Evolutionary conservation across 2,797 vertebrate species (phyloP).

Genomic region (Crocodylus rhombifer): DNA sequence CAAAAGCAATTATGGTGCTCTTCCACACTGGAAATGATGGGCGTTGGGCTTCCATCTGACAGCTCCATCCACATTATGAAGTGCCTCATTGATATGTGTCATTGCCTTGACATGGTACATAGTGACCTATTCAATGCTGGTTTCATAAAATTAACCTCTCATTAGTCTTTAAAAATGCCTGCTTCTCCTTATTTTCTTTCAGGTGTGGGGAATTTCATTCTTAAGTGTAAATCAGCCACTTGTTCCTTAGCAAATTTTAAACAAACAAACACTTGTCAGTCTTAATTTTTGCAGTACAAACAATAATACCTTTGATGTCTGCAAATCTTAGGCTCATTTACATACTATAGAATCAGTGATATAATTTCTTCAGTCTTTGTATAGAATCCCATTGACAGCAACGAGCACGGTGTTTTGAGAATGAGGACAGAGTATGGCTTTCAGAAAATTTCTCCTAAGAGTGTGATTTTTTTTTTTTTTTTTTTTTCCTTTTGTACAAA

Average conservation of each 20-base stretch:
- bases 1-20: not conserved
- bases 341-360: not conserved
- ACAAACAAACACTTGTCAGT: slow-evolving; percentile 25
- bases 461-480: accelerated
- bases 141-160: not conserved
- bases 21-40: not conserved
- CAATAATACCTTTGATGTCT: slow-evolving; percentile 5
- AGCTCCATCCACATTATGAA: accelerated
- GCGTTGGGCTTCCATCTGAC: not conserved
- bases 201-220: not conserved
- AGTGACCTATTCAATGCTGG: not conserved
- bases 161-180: slow-evolving; percentile 3
- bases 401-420: not conserved
- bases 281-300: slow-evolving; percentile 38
- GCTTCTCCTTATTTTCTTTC: slow-evolving; percentile 9
- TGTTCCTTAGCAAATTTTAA: slow-evolving; percentile 42
- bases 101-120: accelerated
- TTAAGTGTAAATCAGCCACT: not conserved
- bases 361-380: not conserved
- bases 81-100: accelerated
- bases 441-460: not conserved
- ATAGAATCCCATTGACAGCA: not conserved
- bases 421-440: not conserved
- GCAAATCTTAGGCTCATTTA: not conserved
- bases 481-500: not conserved